phyloP scores from a whole-genome alignment of 2,888 invertebrate species.

The Trichogramma evanescens region DNA sequence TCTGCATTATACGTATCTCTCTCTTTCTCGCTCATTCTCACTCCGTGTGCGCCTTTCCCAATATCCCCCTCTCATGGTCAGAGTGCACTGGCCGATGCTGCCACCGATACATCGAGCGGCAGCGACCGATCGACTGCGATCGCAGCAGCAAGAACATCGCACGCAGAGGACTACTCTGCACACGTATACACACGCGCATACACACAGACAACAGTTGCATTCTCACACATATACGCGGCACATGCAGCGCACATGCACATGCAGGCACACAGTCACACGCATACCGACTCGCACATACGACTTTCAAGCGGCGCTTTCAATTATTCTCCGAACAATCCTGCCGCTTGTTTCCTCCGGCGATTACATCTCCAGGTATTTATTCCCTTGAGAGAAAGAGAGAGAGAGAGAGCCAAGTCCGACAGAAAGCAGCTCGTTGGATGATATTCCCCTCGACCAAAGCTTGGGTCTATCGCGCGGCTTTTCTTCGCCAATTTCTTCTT shows the following conservation, averaged over 20 bases:
- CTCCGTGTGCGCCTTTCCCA: slow-evolving; percentile 11
- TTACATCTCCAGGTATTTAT: slow-evolving; percentile 48
- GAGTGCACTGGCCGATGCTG: slow-evolving; percentile 7
- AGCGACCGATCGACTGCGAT: too few species aligned
- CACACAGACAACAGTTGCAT: too few species aligned
- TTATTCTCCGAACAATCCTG: slow-evolving; percentile 48
- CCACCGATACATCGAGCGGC: too few species aligned
- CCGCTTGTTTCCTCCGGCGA: slow-evolving; percentile 48
- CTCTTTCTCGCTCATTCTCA: slow-evolving; percentile 12
- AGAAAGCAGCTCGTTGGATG: not conserved
- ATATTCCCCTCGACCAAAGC: not conserved
- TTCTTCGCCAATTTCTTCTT: not conserved
- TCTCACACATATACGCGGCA: too few species aligned
- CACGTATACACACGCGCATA: too few species aligned
- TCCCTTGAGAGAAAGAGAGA: slow-evolving; percentile 30
- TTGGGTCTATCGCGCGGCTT: not conserved
- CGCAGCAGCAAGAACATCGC: too few species aligned
- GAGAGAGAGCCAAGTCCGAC: not conserved
- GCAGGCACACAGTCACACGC: slow-evolving; percentile 3
- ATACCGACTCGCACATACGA: too few species aligned
- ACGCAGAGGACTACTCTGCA: too few species aligned
- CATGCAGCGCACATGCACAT: slow-evolving; percentile 2
- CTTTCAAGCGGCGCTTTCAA: slow-evolving; percentile 44
- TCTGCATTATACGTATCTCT: slow-evolving; percentile 17
- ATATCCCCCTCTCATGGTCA: slow-evolving; percentile 20